A percentile compares a stretch with the other conserved stretches of the same genome.
phyloP scores from a whole-genome alignment of 2,888 invertebrate genomes.

The Acleris holmiana region DNA sequence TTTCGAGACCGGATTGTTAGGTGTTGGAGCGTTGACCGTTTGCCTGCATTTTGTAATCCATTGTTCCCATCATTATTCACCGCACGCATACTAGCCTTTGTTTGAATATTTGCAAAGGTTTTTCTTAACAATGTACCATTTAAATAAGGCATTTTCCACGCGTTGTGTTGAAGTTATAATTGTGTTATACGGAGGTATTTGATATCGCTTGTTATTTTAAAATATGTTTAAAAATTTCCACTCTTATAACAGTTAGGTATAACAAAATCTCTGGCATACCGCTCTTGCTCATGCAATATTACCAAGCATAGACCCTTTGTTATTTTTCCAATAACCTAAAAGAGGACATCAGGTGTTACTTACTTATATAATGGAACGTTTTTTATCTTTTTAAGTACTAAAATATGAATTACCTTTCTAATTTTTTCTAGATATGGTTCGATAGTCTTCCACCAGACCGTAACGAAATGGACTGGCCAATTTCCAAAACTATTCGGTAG shows the following conservation, averaged over 20 bases:
- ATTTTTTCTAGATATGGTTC: conserved; percentile 33
- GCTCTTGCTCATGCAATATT: not conserved
- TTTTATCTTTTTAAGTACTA: too few relatives aligned
- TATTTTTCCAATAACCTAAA: not conserved
- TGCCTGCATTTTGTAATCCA: conserved; percentile 60
- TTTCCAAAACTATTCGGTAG: conserved; percentile 35
- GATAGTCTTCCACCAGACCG: conserved; percentile 27
- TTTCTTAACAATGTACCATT: conserved; percentile 28
- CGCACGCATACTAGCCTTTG: conserved; percentile 42
- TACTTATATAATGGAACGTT: not conserved
- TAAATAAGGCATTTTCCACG: conserved; percentile 20
- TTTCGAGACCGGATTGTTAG: conserved; percentile 38
- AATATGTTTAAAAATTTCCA: not conserved
- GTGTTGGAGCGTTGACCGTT: conserved; percentile 61
- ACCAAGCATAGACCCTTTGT: not conserved
- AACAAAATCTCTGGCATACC: conserved; percentile 1
- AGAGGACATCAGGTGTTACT: not conserved
- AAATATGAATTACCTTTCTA: conserved; percentile 23
- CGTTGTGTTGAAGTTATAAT: conserved; percentile 14
- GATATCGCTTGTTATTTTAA: conserved; percentile 4
- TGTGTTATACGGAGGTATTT: not conserved
- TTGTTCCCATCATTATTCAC: conserved; percentile 58
- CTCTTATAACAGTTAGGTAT: too few relatives aligned
- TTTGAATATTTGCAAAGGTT: conserved; percentile 38
- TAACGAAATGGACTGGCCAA: conserved; percentile 25